Base-by-base conservation (phyloP, 2,113 vertebrate species). In the Rostratula benghalensis region DNA sequence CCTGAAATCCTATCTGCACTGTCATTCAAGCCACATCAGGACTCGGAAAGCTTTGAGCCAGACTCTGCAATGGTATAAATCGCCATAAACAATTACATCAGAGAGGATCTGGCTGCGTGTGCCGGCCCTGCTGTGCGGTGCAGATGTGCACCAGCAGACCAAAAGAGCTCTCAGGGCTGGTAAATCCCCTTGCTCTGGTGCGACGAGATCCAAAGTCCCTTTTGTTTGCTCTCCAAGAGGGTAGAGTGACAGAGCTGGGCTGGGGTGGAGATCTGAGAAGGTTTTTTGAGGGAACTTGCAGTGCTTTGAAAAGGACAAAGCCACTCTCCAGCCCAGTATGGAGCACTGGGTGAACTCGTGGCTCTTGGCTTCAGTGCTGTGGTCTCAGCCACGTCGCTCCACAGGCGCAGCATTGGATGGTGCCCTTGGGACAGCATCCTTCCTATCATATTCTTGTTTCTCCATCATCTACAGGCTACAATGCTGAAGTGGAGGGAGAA, bases 11-110 rank as follows among this genome's bases (percentile, higher is more conserved):
- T 90, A 87, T 94, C 94, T 95, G 77, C 83, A 61, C 37, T 93
- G 96, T 93, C 91, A 94, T 87, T 94, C 21, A 70, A 95, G 96
- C 95, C 92, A 70, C 50, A 27, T 97, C 94, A 95, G 90, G 88
- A 75, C 73, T 75, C 35, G 1, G 67, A 87, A 61, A 57, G 61
- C 77, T 93, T 87, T 50, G 65, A 96, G 91, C 83, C 95, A 94
- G 87, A 77, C 3, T 4, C 70, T 95, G 50, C 64, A 64, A 24
- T 75, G 63, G 35, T 67, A 45, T 83, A 74, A 94, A 87, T 68
- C 4, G 17, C 81, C 91, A 86, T 93, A 90, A 91, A 92, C 80
- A 73, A 77, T 97, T 95, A 89, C 96, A 94, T 93, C 95, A 96
- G 92, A 75, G 82, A 45, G 80, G 81, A 84, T 84, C 74, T 87